Percentiles rank a stretch among this genome's conserved stretches.
These are phyloP conservation scores for Cheilosia grossa DNA, from an alignment of 2,888 invertebrate genomes.

Conservation along the genomic window DNA sequence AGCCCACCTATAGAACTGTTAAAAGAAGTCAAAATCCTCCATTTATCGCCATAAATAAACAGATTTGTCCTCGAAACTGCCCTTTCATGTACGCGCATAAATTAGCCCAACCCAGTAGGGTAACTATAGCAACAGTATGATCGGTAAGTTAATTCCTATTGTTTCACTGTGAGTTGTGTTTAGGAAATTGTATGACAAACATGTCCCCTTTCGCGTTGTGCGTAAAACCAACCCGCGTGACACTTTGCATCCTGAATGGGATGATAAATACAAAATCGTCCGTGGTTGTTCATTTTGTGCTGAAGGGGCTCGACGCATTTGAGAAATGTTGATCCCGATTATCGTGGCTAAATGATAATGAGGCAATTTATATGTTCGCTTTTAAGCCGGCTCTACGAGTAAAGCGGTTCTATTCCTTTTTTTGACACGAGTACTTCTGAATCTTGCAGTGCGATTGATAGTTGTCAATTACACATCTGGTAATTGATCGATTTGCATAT, in stretches of 20 bases:
- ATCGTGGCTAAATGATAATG: constrained; percentile 65
- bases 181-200: constrained; percentile 13
- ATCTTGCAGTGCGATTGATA: constrained; percentile 26
- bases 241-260: constrained; percentile 56
- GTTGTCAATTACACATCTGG: constrained; percentile 44
- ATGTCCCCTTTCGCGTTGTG: constrained; percentile 33
- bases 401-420: background rate
- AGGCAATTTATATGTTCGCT: constrained; percentile 63
- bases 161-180: constrained; percentile 35
- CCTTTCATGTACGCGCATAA: constrained; percentile 65
- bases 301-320: constrained; percentile 16
- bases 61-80: constrained; percentile 71
- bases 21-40: constrained; percentile 36
- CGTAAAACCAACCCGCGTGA: constrained; percentile 39
- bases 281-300: background rate
- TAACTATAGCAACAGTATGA: constrained; percentile 26
- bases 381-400: constrained; percentile 22
- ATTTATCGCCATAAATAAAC: constrained; percentile 71
- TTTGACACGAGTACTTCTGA: background rate
- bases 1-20: constrained; percentile 13
- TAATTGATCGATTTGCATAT: constrained; percentile 61
- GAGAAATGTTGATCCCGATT: constrained; percentile 46
- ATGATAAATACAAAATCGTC: constrained; percentile 40
- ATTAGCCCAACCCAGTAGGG: constrained; percentile 43
- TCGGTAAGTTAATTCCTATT: constrained; percentile 39